Evolutionary conservation across 2,888 invertebrate species (phyloP).

Genomic region (Brachyopa scutellaris): DNA sequence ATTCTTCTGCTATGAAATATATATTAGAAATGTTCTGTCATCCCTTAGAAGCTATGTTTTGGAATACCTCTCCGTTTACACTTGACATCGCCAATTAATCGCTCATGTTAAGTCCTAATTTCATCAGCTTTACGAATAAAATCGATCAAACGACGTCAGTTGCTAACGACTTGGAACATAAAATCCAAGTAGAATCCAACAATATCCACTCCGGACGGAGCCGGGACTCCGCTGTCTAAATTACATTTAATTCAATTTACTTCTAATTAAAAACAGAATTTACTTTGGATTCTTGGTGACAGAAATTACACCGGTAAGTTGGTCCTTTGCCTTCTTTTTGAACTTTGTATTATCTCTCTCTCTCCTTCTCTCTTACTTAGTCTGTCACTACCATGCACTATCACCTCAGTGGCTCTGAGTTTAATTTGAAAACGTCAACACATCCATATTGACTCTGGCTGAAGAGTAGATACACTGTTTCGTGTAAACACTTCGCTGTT

Average conservation of each 20-base stretch:
- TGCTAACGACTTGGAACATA: background rate
- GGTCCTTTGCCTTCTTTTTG: slow-evolving; percentile 8
- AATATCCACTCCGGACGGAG: background rate
- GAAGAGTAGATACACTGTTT: slow-evolving; percentile 41
- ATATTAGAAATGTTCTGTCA: no score
- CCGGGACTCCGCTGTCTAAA: background rate
- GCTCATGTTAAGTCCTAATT: no score
- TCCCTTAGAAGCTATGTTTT: no score
- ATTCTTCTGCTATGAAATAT: no score
- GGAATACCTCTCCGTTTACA: no score
- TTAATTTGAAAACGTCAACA: slow-evolving; percentile 58
- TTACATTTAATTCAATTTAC: slow-evolving; percentile 54
- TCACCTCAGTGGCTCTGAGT: slow-evolving; percentile 29
- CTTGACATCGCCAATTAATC: no score
- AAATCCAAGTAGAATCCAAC: background rate
- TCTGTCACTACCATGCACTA: background rate
- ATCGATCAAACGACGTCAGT: slow-evolving; percentile 9
- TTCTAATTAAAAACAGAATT: slow-evolving; percentile 60
- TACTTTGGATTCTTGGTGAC: slow-evolving; percentile 27
- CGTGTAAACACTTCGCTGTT: slow-evolving; percentile 51
- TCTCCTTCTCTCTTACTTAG: background rate
- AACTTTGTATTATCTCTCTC: background rate
- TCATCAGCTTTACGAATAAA: no score
- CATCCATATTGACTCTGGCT: slow-evolving; percentile 26
- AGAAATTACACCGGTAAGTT: slow-evolving; percentile 33